Conservation (phyloP, 1,140 invertebrate species). For the Pachypsylla venusta region DNA sequence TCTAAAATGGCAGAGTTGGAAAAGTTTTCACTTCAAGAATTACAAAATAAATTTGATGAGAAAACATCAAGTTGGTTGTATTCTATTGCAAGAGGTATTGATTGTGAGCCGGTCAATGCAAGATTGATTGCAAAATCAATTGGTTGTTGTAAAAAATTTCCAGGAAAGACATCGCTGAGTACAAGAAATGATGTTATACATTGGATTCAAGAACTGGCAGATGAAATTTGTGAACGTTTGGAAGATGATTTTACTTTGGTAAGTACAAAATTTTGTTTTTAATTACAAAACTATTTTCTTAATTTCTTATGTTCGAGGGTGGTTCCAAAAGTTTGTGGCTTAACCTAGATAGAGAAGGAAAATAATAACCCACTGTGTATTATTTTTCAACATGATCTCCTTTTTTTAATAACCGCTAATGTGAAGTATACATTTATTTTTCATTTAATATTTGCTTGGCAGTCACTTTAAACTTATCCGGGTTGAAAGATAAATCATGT, state of each 20-base stretch:
- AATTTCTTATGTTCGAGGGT: background rate
- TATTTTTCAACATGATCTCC: background rate
- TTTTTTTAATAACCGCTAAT: background rate
- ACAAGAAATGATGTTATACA: conserved; percentile 53
- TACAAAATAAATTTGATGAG: conserved; percentile 58
- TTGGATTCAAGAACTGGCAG: conserved; percentile 65
- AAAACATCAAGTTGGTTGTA: conserved; percentile 77
- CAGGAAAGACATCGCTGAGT: conserved; percentile 58
- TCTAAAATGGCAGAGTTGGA: conserved; percentile 62
- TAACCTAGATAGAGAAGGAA: too few relatives aligned
- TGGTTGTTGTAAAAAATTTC: conserved; percentile 88
- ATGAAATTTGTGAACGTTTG: conserved; percentile 73
- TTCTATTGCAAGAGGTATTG: conserved; percentile 72
- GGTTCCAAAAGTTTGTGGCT: too few relatives aligned
- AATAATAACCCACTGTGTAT: too few relatives aligned
- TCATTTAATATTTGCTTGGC: too few relatives aligned
- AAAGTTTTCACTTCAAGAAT: conserved; percentile 46
- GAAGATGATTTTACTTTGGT: conserved; percentile 45
- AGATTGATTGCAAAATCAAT: conserved; percentile 82
- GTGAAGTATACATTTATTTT: background rate
- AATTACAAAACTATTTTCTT: background rate
- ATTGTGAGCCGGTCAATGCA: conserved; percentile 67
- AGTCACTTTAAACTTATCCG: too few relatives aligned
- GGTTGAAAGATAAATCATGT: too few relatives aligned
- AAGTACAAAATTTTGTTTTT: conserved; percentile 9